A percentile compares a stretch with the other conserved stretches of the same genome.
These are phyloP conservation scores for Taeniopygia guttata DNA, from an alignment of 2,797 vertebrate genomes.

Conservation along the genomic window DNA sequence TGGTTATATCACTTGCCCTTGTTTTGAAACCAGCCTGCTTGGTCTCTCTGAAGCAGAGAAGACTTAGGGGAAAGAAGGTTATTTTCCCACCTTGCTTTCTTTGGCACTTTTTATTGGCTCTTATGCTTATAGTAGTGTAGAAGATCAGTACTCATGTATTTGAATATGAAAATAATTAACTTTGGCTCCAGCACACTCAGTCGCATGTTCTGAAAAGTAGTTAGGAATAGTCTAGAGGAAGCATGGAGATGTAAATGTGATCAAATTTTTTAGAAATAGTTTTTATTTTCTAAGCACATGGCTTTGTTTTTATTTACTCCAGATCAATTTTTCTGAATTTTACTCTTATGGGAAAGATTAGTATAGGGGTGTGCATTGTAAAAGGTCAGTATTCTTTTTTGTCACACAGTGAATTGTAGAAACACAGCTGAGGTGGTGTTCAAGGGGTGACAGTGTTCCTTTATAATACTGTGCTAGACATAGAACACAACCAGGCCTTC, in stretches of 20 bases:
- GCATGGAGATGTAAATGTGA: constrained; percentile 33
- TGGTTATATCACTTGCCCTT: constrained; percentile 68
- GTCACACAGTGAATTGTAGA: neutral
- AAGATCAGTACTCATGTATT: constrained; percentile 8
- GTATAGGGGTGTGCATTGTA: neutral
- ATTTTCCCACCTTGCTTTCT: constrained; percentile 20
- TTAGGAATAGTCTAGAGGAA: constrained; percentile 43
- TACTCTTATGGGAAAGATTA: neutral
- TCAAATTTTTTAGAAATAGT: constrained; percentile 1
- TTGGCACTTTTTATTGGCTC: constrained; percentile 36
- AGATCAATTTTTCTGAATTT: constrained; percentile 33
- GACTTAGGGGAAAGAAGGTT: neutral
- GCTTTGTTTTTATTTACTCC: constrained; percentile 52
- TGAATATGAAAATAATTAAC: constrained; percentile 65
- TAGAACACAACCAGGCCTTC: neutral
- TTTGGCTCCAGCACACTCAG: constrained; percentile 40
- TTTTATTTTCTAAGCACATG: constrained; percentile 46
- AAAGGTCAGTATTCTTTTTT: neutral
- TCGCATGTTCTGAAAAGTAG: constrained; percentile 46
- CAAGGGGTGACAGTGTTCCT: neutral
- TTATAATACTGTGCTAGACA: neutral
- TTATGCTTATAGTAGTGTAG: constrained; percentile 19
- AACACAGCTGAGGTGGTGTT: neutral
- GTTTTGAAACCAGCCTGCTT: constrained; percentile 63
- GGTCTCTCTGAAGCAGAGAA: constrained; percentile 64